These are phyloP conservation scores for Drosophila ustulata DNA, from an alignment of 2,888 invertebrate genomes.

Conservation along the genomic window DNA sequence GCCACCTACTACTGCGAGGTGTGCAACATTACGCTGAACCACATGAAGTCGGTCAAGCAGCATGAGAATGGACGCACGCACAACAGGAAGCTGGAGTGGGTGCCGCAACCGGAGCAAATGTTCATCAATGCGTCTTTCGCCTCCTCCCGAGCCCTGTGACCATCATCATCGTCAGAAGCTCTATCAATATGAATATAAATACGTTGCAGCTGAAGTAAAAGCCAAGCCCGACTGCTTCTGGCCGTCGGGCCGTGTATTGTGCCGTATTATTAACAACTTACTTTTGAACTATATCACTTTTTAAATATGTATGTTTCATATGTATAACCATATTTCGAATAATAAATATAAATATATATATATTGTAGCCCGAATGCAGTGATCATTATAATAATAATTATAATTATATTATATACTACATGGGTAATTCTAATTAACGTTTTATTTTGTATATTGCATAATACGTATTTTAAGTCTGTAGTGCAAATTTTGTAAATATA, in stretches of 20 bases:
- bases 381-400: no score
- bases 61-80: constrained; percentile 67
- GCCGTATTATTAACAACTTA: constrained; percentile 61
- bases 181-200: constrained; percentile 4
- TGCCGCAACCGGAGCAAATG: constrained; percentile 11
- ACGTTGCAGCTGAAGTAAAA: constrained; percentile 8
- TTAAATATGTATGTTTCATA: constrained; percentile 35
- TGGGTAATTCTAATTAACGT: no score
- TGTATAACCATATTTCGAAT: constrained; percentile 37
- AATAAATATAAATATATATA: constrained; percentile 34
- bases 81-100: constrained; percentile 38
- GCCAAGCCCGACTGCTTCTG: constrained; percentile 12
- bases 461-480: no score
- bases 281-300: constrained; percentile 58
- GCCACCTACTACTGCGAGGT: constrained; percentile 60
- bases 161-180: neutral
- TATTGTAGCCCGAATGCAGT: neutral
- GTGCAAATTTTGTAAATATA: no score
- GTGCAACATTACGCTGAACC: constrained; percentile 64
- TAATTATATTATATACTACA: no score
- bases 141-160: neutral
- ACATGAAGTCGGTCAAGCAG: constrained; percentile 67
- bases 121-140: neutral
- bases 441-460: no score
- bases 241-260: constrained; percentile 37